Evolutionary conservation across 2,113 vertebrate genomes (phyloP), one percentile per base, ranked within the genome.

Genomic region (Parus major): DNA sequence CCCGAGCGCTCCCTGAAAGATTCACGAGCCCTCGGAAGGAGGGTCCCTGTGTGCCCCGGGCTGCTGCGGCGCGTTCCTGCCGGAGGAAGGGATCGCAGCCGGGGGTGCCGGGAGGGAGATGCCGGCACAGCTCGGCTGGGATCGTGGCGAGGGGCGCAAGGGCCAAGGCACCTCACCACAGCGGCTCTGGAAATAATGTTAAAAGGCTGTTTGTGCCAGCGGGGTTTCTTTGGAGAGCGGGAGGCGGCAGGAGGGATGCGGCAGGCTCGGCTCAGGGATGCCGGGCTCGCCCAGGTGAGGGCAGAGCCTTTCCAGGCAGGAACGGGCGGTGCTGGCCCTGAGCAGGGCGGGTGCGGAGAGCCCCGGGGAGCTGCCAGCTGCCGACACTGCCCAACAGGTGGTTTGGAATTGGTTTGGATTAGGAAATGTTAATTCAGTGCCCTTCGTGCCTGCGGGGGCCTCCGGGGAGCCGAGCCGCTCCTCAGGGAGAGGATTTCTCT

Each of bases 161-260:
- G 56, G 55, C n/a, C 21, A 16, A 5, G 11, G 2, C 7, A 0
- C 18, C 1, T 8, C 9, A 0, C 3, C 55, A 1, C 27, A 16
- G 79, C 1, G 7, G 22, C 2, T 39, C 56, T 49, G 76, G 22
- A 10, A 41, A 59, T 19, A 5, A 14, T 0, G 4, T 3, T 18
- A 2, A 8, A 14, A 25, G 56, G 77, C 41, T 28, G 18, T 2
- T 11, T 1, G 92, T 17, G 73, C 11, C 55, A 2, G 44, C 4
- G 0, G 12, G 0, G 39, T 7, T 18, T 15, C 31, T 21, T 3
- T 1, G 47, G 65, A 2, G 6, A 7, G 5, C 27, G 27, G 63
- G 46, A 31, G 29, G 22, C n/a, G n/a, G 57, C 18, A 3, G 72
- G 36, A 27, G 65, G 41, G 42, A 1, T 0, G 75, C 12, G 75